Evolutionary conservation across 2,113 vertebrate species (phyloP).

Genomic region (Nothoprocta pentlandii): DNA sequence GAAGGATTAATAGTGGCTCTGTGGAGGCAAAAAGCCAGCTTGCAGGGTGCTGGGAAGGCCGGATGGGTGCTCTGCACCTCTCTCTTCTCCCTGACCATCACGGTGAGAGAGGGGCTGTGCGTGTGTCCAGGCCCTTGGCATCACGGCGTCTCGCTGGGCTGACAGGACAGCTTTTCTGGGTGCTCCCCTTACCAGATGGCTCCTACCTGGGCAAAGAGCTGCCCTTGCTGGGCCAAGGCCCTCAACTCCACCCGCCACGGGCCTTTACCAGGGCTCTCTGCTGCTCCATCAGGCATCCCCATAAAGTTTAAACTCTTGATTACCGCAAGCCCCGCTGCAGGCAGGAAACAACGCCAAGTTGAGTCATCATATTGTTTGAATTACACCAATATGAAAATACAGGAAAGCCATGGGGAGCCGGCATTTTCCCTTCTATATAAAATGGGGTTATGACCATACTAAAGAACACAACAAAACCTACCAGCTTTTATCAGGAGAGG

Average conservation of each 20-base stretch:
- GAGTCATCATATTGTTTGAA: slow-evolving; percentile 79
- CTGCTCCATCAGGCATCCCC: slow-evolving; percentile 11
- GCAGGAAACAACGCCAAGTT: slow-evolving; percentile 62
- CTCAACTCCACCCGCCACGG: not conserved
- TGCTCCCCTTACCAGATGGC: accelerated
- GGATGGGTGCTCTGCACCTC: not conserved
- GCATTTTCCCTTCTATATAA: slow-evolving; percentile 76
- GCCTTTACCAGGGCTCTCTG: not conserved
- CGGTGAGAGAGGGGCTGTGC: not conserved
- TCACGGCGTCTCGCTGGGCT: accelerated
- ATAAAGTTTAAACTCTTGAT: slow-evolving; percentile 59
- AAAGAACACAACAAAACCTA: slow-evolving; percentile 67
- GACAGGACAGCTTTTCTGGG: not conserved
- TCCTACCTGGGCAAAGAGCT: not conserved
- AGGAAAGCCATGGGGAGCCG: slow-evolving; percentile 76
- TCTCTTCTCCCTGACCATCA: not conserved
- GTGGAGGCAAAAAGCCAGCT: not conserved
- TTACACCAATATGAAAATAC: slow-evolving; percentile 76
- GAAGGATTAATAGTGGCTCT: not conserved
- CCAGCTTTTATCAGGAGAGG: slow-evolving; percentile 71
- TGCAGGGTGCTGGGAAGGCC: not conserved
- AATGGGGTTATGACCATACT: slow-evolving; percentile 74
- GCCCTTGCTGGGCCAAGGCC: not conserved
- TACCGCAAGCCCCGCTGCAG: slow-evolving; percentile 38
- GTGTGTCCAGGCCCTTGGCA: not conserved